Evolutionary conservation across 2,888 invertebrate species (phyloP), one percentile per base, ranked within the genome.

Genomic region (Odontothrips loti): DNA sequence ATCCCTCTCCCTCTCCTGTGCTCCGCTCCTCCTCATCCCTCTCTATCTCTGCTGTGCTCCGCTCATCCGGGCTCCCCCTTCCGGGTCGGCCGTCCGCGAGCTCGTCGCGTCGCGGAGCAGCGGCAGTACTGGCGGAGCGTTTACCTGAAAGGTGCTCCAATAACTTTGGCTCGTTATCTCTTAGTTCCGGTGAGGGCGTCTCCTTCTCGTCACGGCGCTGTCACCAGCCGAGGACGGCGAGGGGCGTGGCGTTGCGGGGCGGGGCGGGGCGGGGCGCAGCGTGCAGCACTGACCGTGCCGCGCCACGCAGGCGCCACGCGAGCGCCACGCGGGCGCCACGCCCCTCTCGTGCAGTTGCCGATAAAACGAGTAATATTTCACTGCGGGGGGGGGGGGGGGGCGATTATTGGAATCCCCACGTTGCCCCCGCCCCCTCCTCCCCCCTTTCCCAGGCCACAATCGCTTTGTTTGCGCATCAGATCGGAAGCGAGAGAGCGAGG

Each of bases 291-390:
- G 34, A 43, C 34, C 34, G 34, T 2, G 3, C 2, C 34, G 34
- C 34, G 34, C 34, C 34, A 6, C n/a, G n/a, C n/a, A n/a, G n/a
- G n/a, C n/a, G 34, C 34, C 34, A 43, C 34, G 34, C 34, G 34
- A 23, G 11, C 27, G 68, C 23, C 27, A 75, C 68, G 68, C 68
- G 58, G 27, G 1, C 27, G 23, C 68, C 68, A 23, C 68, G 58
- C 10, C 58, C 17, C 58, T 17, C 58, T 17, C 17, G 58, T 17
- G 68, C 68, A 68, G 68, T 68, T 27, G 23, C 68, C 68, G 68
- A 75, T 75, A 75, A 75, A 75, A 75, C 68, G 68, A 75, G 68
- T 75, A 75, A 75, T 75, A 75, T 75, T 75, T 75, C 68, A 75
- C 68, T 27, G 23, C 58, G 58, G 20, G 58, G 27, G 27, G 23